Percentiles rank a stretch among this genome's conserved stretches.
These are phyloP conservation scores for Pollachius pollachius DNA, from an alignment of 2,113 vertebrate genomes.

Conservation along the genomic window DNA sequence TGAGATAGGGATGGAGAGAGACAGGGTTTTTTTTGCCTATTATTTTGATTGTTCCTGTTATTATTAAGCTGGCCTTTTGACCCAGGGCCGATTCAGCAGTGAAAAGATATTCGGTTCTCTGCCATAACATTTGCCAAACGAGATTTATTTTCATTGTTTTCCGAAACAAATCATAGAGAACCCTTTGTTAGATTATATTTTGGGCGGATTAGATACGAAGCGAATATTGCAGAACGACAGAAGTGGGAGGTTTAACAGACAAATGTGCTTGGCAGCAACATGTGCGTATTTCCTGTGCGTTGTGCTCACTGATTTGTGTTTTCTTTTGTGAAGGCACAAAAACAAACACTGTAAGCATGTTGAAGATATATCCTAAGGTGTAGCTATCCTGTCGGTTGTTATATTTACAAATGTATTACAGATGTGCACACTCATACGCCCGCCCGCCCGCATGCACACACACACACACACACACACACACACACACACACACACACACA, in stretches of 20 bases:
- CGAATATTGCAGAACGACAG: too few species aligned
- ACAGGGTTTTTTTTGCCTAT: slow-evolving; percentile 24
- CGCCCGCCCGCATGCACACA: not conserved
- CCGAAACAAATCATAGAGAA: too few species aligned
- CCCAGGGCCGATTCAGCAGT: slow-evolving; percentile 1
- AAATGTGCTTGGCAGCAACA: too few species aligned
- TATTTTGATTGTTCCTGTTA: not conserved
- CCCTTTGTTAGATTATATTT: too few species aligned
- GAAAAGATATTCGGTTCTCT: not conserved
- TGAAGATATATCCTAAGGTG: not conserved
- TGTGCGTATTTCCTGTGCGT: too few species aligned
- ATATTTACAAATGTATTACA: not conserved
- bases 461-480: slow-evolving; percentile 26
- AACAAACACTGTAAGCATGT: slow-evolving; percentile 12
- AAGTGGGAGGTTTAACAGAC: too few species aligned
- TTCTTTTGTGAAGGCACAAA: slow-evolving; percentile 25
- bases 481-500: slow-evolving; percentile 26
- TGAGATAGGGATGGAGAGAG: not conserved
- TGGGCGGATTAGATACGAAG: too few species aligned
- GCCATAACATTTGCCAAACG: not conserved
- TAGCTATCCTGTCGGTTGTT: not conserved
- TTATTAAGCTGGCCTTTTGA: not conserved
- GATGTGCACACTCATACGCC: not conserved
- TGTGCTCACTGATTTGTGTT: too few species aligned
- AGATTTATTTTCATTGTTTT: not conserved